Percentiles rank a stretch among this genome's conserved stretches.
phyloP scores from a whole-genome alignment of 1,140 invertebrate species.

The Anadara kagoshimensis region DNA sequence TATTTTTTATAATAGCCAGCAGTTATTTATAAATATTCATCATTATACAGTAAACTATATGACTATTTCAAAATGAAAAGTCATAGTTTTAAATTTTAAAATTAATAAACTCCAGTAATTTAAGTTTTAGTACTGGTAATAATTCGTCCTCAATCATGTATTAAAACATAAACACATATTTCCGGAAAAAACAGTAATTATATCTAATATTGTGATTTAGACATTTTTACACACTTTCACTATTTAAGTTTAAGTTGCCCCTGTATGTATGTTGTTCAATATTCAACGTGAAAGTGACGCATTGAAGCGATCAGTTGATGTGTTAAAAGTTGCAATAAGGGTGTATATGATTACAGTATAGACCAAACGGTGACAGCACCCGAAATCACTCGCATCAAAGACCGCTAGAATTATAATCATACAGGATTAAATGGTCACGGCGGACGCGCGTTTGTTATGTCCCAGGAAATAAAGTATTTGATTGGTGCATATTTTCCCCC shows the following conservation, averaged over 20 bases:
- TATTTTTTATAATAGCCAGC: too few species aligned
- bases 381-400: constrained; percentile 2
- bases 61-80: too few species aligned
- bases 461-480: constrained; percentile 13
- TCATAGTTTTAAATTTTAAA: too few species aligned
- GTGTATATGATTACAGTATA: background rate
- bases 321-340: background rate
- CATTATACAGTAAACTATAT: too few species aligned
- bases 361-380: background rate
- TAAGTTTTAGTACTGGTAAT: too few species aligned
- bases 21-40: too few species aligned
- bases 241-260: background rate
- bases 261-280: background rate
- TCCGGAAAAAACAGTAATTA: too few species aligned
- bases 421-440: constrained; percentile 16
- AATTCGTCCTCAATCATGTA: too few species aligned
- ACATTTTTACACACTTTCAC: background rate
- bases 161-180: too few species aligned
- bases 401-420: background rate
- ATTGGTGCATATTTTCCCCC: constrained; percentile 18
- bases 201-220: too few species aligned
- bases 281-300: background rate
- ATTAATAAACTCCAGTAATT: too few species aligned
- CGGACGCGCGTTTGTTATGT: constrained; percentile 12
- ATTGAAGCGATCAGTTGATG: background rate